phyloP scores from a whole-genome alignment of 2,888 invertebrate species.

The Notodonta dromedarius region DNA sequence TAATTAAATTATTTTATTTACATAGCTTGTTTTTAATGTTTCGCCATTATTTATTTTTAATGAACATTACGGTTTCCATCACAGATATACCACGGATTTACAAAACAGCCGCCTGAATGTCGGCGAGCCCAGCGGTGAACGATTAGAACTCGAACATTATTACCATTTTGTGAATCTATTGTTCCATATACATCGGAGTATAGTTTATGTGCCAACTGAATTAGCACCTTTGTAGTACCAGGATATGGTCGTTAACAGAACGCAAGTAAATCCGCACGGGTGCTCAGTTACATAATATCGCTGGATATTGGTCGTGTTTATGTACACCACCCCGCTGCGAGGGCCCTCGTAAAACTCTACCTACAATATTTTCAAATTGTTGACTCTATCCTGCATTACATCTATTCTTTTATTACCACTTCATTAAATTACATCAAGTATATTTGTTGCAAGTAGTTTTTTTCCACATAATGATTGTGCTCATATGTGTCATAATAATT shows the following conservation, averaged over 20 bases:
- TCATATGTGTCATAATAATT: neutral
- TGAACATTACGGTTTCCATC: too few relatives aligned
- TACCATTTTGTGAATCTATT: too few relatives aligned
- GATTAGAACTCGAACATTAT: too few relatives aligned
- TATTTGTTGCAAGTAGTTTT: constrained; percentile 6
- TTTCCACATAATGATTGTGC: neutral
- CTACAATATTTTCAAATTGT: constrained; percentile 58
- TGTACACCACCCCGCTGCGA: constrained; percentile 39
- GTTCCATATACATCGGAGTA: too few relatives aligned
- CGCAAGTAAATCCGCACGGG: constrained; percentile 1
- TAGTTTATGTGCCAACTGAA: too few relatives aligned
- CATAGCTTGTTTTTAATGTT: too few relatives aligned
- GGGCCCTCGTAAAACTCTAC: constrained; percentile 43
- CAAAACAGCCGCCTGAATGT: too few relatives aligned
- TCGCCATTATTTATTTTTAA: too few relatives aligned
- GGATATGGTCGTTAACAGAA: neutral
- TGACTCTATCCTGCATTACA: constrained; percentile 46
- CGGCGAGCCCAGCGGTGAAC: too few relatives aligned
- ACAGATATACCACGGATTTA: too few relatives aligned
- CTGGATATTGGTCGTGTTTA: constrained; percentile 36
- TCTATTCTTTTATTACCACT: constrained; percentile 45
- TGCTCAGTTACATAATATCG: constrained; percentile 19
- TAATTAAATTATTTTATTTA: too few relatives aligned
- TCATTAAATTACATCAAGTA: constrained; percentile 31
- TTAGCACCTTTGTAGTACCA: neutral